phyloP scores from a whole-genome alignment of 1,140 invertebrate species.

The Procambarus virginalis region DNA sequence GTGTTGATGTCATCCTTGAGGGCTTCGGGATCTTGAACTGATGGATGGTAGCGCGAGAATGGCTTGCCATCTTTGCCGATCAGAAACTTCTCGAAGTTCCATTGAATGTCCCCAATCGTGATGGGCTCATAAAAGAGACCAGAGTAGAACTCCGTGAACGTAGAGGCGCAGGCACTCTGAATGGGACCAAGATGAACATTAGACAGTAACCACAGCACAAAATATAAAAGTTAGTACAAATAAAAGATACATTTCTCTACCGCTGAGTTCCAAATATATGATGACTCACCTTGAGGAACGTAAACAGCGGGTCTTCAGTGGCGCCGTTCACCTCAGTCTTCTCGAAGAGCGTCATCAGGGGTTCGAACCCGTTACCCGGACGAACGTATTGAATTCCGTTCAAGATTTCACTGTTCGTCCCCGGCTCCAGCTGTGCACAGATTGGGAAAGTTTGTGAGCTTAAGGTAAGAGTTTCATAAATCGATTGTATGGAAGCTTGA shows the following conservation, averaged over 20 bases:
- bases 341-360: slow-evolving; percentile 76
- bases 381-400: slow-evolving; percentile 78
- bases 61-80: slow-evolving; percentile 75
- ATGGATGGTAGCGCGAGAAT: slow-evolving; percentile 71
- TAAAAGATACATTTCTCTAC: no score
- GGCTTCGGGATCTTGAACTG: slow-evolving; percentile 71
- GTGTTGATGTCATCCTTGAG: slow-evolving; percentile 72
- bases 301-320: slow-evolving; percentile 77
- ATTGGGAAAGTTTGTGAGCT: no score
- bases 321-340: slow-evolving; percentile 79
- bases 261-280: no score
- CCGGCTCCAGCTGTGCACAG: slow-evolving; percentile 69
- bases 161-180: slow-evolving; percentile 54
- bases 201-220: no score
- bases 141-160: slow-evolving; percentile 42
- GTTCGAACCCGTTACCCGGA: slow-evolving; percentile 77
- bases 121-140: slow-evolving; percentile 75
- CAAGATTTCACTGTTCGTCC: slow-evolving; percentile 76
- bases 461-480: no score
- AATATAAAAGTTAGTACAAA: no score
- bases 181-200: no score
- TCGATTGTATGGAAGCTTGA: no score
- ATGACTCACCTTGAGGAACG: slow-evolving; percentile 76
- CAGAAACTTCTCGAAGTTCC: slow-evolving; percentile 81
- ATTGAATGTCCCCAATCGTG: slow-evolving; percentile 76